Evolutionary conservation across 2,888 invertebrate species (phyloP).

Genomic region (Nasonia oneida): DNA sequence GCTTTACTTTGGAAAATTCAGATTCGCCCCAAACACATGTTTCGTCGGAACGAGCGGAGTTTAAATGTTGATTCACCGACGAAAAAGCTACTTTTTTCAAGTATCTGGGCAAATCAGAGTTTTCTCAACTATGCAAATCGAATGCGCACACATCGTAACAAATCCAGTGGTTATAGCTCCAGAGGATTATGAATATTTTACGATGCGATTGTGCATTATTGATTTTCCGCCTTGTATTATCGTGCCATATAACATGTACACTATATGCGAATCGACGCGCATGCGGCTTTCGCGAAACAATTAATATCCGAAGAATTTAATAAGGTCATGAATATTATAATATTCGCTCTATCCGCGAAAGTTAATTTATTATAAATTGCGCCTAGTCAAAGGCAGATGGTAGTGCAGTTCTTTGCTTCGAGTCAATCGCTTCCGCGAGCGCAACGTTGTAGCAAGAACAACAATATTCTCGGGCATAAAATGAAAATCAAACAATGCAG

Average conservation of each 20-base stretch:
- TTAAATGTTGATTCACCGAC: background rate
- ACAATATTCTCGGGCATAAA: slow-evolving; percentile 8
- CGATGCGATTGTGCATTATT: slow-evolving; percentile 14
- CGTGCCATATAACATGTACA: slow-evolving; percentile 10
- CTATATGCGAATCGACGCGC: background rate
- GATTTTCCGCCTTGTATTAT: slow-evolving; percentile 19
- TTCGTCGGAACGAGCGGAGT: background rate
- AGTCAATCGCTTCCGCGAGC: background rate
- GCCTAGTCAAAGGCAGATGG: background rate
- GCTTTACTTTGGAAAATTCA: background rate
- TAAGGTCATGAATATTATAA: background rate
- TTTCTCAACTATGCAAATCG: background rate
- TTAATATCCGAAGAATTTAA: slow-evolving; percentile 10
- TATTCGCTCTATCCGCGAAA: background rate
- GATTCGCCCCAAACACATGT: background rate
- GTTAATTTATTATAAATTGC: background rate
- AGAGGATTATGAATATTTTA: slow-evolving; percentile 23
- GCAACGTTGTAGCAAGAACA: background rate
- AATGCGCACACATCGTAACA: slow-evolving; percentile 1
- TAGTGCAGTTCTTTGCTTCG: background rate
- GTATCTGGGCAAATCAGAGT: background rate
- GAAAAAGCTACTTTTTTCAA: background rate
- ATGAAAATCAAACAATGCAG: slow-evolving; percentile 29
- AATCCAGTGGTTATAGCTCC: background rate
- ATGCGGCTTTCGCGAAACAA: slow-evolving; percentile 7